These are phyloP conservation scores for Acanthococcus lagerstroemiae DNA, from an alignment of 2,888 invertebrate genomes.

Conservation along the genomic window DNA sequence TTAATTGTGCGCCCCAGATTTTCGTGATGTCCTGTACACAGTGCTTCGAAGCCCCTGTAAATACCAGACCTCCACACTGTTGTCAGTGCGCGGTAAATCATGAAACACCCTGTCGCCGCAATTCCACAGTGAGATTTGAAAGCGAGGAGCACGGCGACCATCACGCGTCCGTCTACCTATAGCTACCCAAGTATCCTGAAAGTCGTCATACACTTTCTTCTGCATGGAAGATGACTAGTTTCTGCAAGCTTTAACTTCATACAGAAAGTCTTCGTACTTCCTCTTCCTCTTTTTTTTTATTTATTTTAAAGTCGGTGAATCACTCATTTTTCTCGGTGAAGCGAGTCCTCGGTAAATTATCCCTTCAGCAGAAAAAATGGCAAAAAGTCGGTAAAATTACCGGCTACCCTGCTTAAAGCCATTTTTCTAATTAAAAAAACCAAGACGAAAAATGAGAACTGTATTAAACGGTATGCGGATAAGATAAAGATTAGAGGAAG, in stretches of 20 bases:
- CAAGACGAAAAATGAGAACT: too few species aligned
- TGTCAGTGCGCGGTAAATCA: background rate
- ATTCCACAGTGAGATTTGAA: background rate
- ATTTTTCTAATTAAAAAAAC: too few species aligned
- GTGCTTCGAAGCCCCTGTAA: background rate
- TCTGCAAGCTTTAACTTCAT: too few species aligned
- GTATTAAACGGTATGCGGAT: too few species aligned
- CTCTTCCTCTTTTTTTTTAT: background rate
- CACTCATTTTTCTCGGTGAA: too few species aligned
- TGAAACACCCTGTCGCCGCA: background rate
- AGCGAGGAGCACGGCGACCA: background rate
- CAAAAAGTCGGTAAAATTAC: background rate
- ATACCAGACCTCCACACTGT: background rate
- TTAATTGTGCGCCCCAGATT: background rate
- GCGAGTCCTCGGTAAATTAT: background rate
- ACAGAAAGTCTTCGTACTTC: background rate
- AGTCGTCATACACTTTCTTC: background rate
- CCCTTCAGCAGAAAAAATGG: background rate
- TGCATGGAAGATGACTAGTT: too few species aligned
- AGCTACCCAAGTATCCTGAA: background rate
- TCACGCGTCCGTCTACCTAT: background rate
- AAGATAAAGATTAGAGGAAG: too few species aligned
- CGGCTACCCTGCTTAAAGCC: too few species aligned
- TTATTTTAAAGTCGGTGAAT: background rate
- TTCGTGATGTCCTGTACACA: background rate